phyloP scores from a whole-genome alignment of 2,888 invertebrate genomes.

The Neoitamus cyanurus region DNA sequence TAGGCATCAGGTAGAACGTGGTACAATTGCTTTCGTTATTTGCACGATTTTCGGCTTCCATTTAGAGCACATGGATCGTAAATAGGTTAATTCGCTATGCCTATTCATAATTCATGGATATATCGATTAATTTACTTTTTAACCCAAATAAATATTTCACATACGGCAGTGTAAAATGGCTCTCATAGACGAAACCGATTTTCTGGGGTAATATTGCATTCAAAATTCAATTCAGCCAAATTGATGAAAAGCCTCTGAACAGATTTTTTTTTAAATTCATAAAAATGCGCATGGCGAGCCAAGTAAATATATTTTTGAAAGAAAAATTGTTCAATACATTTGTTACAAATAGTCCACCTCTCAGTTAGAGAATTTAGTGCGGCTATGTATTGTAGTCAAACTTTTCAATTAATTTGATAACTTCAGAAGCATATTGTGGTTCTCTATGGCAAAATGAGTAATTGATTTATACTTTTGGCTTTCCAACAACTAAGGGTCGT shows the following conservation, averaged over 20 bases:
- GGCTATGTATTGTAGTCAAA: too few species aligned
- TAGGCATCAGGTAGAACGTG: background rate
- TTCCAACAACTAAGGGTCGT: too few species aligned
- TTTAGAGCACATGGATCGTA: background rate
- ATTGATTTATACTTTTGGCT: too few species aligned
- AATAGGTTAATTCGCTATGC: background rate
- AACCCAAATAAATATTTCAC: background rate
- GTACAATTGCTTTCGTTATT: constrained; percentile 5
- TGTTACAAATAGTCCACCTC: too few species aligned
- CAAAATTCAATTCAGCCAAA: background rate
- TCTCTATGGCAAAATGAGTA: too few species aligned
- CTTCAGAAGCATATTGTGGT: too few species aligned
- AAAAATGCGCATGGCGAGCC: background rate
- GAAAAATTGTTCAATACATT: too few species aligned
- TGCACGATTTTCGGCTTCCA: background rate
- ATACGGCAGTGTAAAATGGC: background rate
- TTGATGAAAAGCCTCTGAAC: background rate
- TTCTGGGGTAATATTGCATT: background rate
- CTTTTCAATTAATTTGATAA: too few species aligned
- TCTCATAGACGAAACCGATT: background rate
- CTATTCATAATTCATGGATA: background rate
- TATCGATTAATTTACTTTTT: background rate
- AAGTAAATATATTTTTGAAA: background rate
- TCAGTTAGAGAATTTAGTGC: too few species aligned
- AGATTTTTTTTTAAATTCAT: background rate